phyloP scores from a whole-genome alignment of 1,140 invertebrate genomes.

The Drosophila pectinifera region DNA sequence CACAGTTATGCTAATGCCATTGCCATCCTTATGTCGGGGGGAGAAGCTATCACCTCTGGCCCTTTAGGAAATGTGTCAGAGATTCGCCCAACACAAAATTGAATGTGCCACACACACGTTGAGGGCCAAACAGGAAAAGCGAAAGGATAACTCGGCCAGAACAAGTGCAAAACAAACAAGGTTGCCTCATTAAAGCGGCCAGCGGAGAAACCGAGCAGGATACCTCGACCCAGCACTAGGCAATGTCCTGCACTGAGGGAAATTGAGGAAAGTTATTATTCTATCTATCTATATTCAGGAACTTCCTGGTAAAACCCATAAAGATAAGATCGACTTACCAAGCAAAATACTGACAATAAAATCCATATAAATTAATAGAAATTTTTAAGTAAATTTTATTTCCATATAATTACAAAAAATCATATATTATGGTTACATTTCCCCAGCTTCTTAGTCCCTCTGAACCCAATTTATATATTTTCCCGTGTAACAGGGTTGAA shows the following conservation, averaged over 20 bases:
- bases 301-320: no score
- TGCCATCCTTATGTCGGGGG: background rate
- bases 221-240: background rate
- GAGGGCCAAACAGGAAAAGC: constrained; percentile 17
- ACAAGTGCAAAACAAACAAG: constrained; percentile 41
- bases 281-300: no score
- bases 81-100: constrained; percentile 7
- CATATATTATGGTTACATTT: background rate
- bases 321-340: no score
- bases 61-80: constrained; percentile 37
- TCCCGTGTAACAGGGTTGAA: background rate
- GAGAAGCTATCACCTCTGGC: constrained; percentile 11
- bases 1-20: constrained; percentile 58
- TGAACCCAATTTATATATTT: background rate
- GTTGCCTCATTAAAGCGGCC: constrained; percentile 25
- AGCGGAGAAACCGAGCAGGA: background rate
- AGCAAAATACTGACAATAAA: no score
- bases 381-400: no score
- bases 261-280: no score
- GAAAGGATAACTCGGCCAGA: constrained; percentile 32
- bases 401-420: no score
- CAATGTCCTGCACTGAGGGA: constrained; percentile 2
- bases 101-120: constrained; percentile 17
- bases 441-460: background rate
- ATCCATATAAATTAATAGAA: no score